A percentile compares a stretch with the other conserved stretches of the same genome.
Evolutionary conservation across 2,888 invertebrate species (phyloP).

Genomic region (Agrotis segetum): DNA sequence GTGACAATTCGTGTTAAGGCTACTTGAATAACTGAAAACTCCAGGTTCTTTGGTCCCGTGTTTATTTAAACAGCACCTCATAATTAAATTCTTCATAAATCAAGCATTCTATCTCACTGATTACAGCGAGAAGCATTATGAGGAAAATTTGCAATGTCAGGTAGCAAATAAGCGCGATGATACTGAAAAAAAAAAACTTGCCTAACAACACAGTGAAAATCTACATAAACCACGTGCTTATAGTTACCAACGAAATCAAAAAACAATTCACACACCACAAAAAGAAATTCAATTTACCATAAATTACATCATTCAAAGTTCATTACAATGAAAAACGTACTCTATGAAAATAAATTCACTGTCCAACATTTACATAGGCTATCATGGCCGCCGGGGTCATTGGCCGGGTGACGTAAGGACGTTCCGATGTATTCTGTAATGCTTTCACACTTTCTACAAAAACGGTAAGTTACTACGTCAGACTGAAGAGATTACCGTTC

Average conservation of each 20-base stretch:
- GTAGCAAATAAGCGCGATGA: neutral
- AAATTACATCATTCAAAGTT: constrained; percentile 29
- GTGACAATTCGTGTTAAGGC: too few relatives aligned
- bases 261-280: constrained; percentile 11
- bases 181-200: neutral
- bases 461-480: constrained; percentile 62
- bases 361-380: constrained; percentile 56
- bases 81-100: too few relatives aligned
- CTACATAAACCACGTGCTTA: neutral
- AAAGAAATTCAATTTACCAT: constrained; percentile 29
- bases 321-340: constrained; percentile 32
- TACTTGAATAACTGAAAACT: too few relatives aligned
- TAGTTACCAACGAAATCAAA: neutral
- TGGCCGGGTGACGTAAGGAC: constrained; percentile 64
- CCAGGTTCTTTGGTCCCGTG: too few relatives aligned
- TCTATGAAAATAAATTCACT: constrained; percentile 59
- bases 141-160: too few relatives aligned
- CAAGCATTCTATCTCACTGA: too few relatives aligned
- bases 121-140: too few relatives aligned
- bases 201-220: neutral
- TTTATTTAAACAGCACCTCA: too few relatives aligned
- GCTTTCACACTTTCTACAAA: constrained; percentile 72
- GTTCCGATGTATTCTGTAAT: constrained; percentile 58
- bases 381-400: constrained; percentile 65
- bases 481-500: constrained; percentile 36